Evolutionary conservation across 2,888 invertebrate species (phyloP).

Genomic region (Acleris literana): DNA sequence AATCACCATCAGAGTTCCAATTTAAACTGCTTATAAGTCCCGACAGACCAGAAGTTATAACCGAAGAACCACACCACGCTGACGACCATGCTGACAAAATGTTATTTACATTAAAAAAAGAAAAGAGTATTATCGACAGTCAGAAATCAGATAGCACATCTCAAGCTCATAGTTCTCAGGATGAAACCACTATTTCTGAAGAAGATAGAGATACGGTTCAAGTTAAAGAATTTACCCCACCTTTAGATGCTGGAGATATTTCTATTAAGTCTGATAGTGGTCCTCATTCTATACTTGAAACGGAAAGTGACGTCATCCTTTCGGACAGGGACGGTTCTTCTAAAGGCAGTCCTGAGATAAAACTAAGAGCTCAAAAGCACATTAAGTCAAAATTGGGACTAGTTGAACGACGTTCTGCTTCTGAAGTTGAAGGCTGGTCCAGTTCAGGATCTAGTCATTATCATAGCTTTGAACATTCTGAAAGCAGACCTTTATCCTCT

Average conservation of each 20-base stretch:
- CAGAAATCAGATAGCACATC: constrained; percentile 73
- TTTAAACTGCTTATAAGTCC: constrained; percentile 85
- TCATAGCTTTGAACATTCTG: constrained; percentile 92
- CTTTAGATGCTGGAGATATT: constrained; percentile 67
- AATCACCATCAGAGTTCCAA: constrained; percentile 89
- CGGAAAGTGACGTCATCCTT: constrained; percentile 73
- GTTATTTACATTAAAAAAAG: constrained; percentile 49
- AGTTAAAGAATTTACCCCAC: constrained; percentile 72
- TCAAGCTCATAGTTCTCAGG: constrained; percentile 72
- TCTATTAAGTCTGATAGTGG: constrained; percentile 78
- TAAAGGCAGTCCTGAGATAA: constrained; percentile 75
- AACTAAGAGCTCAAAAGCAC: constrained; percentile 73
- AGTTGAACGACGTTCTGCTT: constrained; percentile 88
- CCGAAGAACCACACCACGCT: constrained; percentile 81
- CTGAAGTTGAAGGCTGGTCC: constrained; percentile 91
- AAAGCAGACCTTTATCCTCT: constrained; percentile 92
- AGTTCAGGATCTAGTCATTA: constrained; percentile 95
- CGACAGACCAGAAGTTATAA: constrained; percentile 83
- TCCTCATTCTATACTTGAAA: constrained; percentile 79
- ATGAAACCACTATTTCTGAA: constrained; percentile 80
- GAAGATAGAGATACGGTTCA: constrained; percentile 79
- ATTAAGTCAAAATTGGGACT: constrained; percentile 76
- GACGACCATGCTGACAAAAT: constrained; percentile 66
- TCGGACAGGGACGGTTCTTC: constrained; percentile 77
- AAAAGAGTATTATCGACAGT: constrained; percentile 57